Base-by-base conservation (phyloP, 2,797 vertebrate species). In the Mallotus villosus region DNA sequence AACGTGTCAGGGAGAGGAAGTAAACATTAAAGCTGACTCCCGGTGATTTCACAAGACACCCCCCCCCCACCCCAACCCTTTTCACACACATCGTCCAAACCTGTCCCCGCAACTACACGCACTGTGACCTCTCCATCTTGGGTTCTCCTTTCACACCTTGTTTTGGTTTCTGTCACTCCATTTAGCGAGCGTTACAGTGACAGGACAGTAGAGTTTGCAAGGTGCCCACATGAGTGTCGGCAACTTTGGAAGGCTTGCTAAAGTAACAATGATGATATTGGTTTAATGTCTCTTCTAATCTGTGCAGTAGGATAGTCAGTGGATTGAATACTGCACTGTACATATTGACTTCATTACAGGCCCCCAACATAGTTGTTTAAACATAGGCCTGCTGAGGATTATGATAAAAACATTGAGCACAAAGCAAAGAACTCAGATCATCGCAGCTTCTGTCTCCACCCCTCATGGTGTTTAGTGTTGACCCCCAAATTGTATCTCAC, bases 1-100 rank as follows among this genome's bases (percentile, higher is more conserved):
- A 92, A 87, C 85, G 83, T 87, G 89, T 90, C 90, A 91, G 71
- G 78, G 67, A 78, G 72, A 81, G 81, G 87, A 82, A 80, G 84
- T 84, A 84, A 85, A 79, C 82, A 83, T 64, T 67, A 71, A 58
- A 67, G 79, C 74, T 65, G 64, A 74, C 74, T 74, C 70, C 59
- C 22, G 21, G 64, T 62, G 59, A 63, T 68, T 79, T 75, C 74
- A 73, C 73, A 6, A 34, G 55, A 37, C 27, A 37, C 61, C 27
- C 24, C 3, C 19, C 19, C 63, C 63, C 67, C 7, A 0, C 49
- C 6, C 46, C 32, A 68, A 51, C 53, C 67, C 29, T 55, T 19
- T 22, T 29, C 32, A 46, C 53, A 37, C 60, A 60, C 72, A 65
- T 7, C 68, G 34, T 62, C 53, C 60, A 8, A 49, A 34, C 46